phyloP scores from a whole-genome alignment of 2,113 vertebrate genomes.

The Ascaphus truei region DNA sequence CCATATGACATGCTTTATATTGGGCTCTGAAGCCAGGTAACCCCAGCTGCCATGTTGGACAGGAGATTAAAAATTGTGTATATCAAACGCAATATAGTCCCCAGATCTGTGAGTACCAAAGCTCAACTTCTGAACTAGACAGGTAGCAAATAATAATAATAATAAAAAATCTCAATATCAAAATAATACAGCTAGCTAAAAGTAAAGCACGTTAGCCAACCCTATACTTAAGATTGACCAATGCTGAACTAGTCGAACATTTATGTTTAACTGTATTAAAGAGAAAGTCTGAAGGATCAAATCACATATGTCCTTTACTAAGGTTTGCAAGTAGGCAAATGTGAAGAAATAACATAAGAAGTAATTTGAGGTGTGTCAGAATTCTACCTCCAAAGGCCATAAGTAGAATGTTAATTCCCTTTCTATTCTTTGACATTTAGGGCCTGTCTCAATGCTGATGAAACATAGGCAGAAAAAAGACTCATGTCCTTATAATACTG shows the following conservation, averaged over 20 bases:
- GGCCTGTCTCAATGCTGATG: constrained; percentile 32
- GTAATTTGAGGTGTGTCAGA: background rate
- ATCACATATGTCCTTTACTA: background rate
- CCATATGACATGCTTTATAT: too few relatives aligned
- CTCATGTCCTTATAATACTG: constrained; percentile 48
- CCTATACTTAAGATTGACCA: background rate
- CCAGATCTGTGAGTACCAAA: too few relatives aligned
- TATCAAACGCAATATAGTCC: too few relatives aligned
- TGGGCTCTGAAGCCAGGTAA: too few relatives aligned
- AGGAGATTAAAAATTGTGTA: too few relatives aligned
- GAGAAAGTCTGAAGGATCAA: background rate
- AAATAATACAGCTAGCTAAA: too few relatives aligned
- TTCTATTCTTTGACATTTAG: constrained; percentile 23
- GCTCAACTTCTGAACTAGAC: too few relatives aligned
- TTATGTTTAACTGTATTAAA: constrained; percentile 10
- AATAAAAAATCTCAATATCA: too few relatives aligned
- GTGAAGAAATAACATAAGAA: constrained; percentile 5
- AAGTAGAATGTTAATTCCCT: background rate
- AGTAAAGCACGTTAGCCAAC: too few relatives aligned
- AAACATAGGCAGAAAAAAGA: constrained; percentile 36
- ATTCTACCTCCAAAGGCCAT: background rate
- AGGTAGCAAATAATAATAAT: too few relatives aligned
- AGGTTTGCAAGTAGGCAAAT: background rate
- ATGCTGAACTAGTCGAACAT: background rate
- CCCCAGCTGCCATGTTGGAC: too few relatives aligned